Base-by-base conservation (phyloP, 2,797 vertebrate species). In the Pteronotus mesoamericanus region DNA sequence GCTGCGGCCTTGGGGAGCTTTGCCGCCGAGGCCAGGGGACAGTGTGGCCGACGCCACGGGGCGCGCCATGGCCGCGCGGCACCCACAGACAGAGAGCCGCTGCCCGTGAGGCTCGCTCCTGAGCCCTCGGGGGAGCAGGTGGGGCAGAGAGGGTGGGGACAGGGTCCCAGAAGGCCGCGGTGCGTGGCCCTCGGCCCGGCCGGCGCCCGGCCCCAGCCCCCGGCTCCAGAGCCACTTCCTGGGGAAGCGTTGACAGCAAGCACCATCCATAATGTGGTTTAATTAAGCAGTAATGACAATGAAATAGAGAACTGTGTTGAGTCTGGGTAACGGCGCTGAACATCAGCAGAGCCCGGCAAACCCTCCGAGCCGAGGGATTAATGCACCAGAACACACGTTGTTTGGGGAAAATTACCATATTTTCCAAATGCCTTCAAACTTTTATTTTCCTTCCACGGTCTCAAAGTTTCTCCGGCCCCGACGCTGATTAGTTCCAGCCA, bases 51-150 rank as follows among this genome's bases (percentile, higher is more conserved):
- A 1, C 0, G 2, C 12, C 39, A 11, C 0, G 24, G 24, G 22
- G 5, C 39, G 3, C 5, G 0, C 15, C 24, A 22, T 32, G 7
- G 61, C 16, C 1, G 0, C 84, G 21, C 18, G 4, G 2, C 3
- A 2, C 22, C 55, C 69, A 7, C 69, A 61, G 77, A 3, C 53
- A 42, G 1, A 32, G 51, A 32, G 59, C 29, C 37, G 4, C 44
- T 5, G 21, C 11, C 0, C 6, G 0, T 1, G 37, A 9, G 46
- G 10, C 55, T 9, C 4, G 0, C 21, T 16, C 39, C 66, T 1
- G 3, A 44, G 80, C 0, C 7, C 11, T 7, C 0, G 0, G 1
- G 0, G 66, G 53, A 42, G 46, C 44, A 44, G 48, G 34, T 0
- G 15, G 44, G 44, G 42, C 0, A 11, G 7, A 15, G 3, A 11